These are phyloP conservation scores for Alauda arvensis DNA, from an alignment of 2,797 vertebrate genomes.

Conservation along the genomic window DNA sequence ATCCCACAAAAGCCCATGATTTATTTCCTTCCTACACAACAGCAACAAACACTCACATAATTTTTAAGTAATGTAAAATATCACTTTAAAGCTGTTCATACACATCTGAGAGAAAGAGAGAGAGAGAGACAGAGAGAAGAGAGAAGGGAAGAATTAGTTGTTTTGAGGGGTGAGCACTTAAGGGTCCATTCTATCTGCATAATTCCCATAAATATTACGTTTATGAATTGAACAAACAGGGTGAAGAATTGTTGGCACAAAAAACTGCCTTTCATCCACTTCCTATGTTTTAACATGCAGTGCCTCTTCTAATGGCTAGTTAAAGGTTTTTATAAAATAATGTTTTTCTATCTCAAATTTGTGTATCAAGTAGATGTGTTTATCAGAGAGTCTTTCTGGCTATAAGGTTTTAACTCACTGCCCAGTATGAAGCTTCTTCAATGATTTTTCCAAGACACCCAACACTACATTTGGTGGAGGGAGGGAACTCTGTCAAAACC, in stretches of 20 bases:
- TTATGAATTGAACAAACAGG: slow-evolving; percentile 23
- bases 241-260: neutral
- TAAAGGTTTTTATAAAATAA: neutral
- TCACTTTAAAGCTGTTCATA: slow-evolving; percentile 53
- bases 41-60: slow-evolving; percentile 71
- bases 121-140: neutral
- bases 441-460: neutral
- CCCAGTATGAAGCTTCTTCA: neutral
- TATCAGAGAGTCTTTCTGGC: neutral
- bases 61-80: slow-evolving; percentile 71
- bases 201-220: slow-evolving; percentile 18
- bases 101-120: neutral
- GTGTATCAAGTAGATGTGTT: neutral
- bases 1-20: slow-evolving; percentile 74
- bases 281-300: neutral
- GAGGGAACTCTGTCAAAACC: neutral
- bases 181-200: slow-evolving; percentile 10
- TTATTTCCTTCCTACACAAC: slow-evolving; percentile 74
- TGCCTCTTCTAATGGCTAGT: neutral
- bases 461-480: accelerated
- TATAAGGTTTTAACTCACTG: neutral
- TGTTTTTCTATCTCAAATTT: neutral
- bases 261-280: neutral
- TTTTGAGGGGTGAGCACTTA: slow-evolving; percentile 42
- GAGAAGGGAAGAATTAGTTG: slow-evolving; percentile 20